Base-by-base conservation (phyloP, 2,113 vertebrate genomes). In the Dasyurus viverrinus region DNA sequence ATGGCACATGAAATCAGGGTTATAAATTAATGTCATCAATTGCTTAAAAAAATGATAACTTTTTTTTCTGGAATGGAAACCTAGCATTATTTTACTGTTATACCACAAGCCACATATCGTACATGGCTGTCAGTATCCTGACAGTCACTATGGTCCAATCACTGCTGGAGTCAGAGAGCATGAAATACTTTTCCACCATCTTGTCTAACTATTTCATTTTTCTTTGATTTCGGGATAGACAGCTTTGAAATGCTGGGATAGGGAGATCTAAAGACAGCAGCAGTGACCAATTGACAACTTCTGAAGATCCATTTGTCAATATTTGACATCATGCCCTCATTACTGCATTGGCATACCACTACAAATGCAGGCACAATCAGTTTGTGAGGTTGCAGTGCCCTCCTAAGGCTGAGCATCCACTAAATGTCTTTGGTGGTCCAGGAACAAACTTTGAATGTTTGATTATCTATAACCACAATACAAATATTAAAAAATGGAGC, bases 351-450 rank as follows among this genome's bases (percentile, higher is more conserved):
- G 9, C 55, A 14, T 42, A 89, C 11, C 11, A 27, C 7, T 84
- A 16, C 6, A 84, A 84, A 84, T 42, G 19, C n/a, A 42, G 68
- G 6, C 22, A 42, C 53, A 53, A 36, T 76, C 8, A 8, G 0
- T 16, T 55, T 0, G 2, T 16, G 14, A 60, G 12, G 0, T 53
- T 46, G 36, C 0, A 50, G 1, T 1, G 30, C 60, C 23, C 4
- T 47, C 26, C 47, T 16, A 26, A 53, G 30, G 0, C 16, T 24
- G 12, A 54, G 2, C n/a, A 3, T 53, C 5, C 16, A 42, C n/a
- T 23, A 42, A 42, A 84, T 84, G 36, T 68, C 3, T n/a, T 84
- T 14, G 19, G 22, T n/a, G 68, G 60, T 6, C 36, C 16, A 84
- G 7, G 19, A 84, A 84, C 0, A n/a, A 2, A 42, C 68, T 48